Base-by-base conservation (phyloP, 2,113 vertebrate genomes). In the Mixornis gularis region DNA sequence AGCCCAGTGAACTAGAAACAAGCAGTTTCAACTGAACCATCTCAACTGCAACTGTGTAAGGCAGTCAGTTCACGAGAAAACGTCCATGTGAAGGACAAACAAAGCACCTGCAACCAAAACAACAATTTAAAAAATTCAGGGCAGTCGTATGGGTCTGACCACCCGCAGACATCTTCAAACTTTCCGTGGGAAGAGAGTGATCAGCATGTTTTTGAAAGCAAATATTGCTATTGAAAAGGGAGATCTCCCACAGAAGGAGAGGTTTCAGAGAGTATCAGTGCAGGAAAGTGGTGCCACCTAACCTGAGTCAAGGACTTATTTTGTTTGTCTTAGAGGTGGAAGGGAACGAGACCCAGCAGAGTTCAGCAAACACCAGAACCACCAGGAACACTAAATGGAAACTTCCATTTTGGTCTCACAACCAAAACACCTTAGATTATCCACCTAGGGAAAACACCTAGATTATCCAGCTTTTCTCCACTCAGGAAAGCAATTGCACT, bases 81-180 rank as follows among this genome's bases (percentile, higher is more conserved):
- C 36, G 49, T 5, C 40, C 30, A 15, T 0, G 1, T 1, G 7
- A 90, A 93, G 38, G n/a, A 30, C 41, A 59, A 63, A 58, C 32
- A 36, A 49, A 90, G 40, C 41, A 29, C 4, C 62, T 64, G 25
- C 48, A 55, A 76, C 41, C 41, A 30, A 64, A 85, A 58, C 3
- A 5, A 41, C 12, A n/a, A 3, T 43, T 41, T 58, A 27, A 13
- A 63, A 90, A 80, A 63, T 14, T 21, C n/a, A 44, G 26, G 41
- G 17, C n/a, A 68, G 13, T 24, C 1, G 0, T 24, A 49, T 14
- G 1, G 4, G 36, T 29, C 17, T 53, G 49, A 58, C 34, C 44
- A 29, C 44, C 41, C n/a, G 30, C 22, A 64, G 49, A 7, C 10
- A 44, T 32, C 32, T 74, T 63, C 36, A 48, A 51, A 17, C 9